These are phyloP conservation scores for human DNA, from an alignment of 2,113 vertebrate genomes.

Conservation along the genomic window DNA sequence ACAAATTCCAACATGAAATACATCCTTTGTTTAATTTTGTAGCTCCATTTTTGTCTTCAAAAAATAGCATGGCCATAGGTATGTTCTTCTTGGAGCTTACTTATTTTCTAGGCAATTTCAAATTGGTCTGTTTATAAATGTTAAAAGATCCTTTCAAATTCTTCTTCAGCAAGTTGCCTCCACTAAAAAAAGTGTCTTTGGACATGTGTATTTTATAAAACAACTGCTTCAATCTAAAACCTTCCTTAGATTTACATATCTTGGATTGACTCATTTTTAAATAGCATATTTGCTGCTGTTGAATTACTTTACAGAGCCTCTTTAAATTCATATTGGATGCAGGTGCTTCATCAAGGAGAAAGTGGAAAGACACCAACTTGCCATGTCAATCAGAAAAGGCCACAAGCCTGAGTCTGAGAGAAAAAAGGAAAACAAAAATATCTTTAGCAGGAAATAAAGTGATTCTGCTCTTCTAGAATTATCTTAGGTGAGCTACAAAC, in stretches of 20 bases:
- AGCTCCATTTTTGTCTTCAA: not conserved
- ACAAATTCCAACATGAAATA: not conserved
- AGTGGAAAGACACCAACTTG: not conserved
- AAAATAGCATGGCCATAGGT: not conserved
- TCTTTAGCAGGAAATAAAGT: not conserved
- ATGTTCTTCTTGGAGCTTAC: not conserved
- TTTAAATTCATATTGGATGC: not conserved
- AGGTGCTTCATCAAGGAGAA: not conserved
- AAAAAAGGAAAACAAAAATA: not conserved
- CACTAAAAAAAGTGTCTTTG: not conserved
- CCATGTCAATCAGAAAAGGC: not conserved
- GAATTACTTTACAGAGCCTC: not conserved
- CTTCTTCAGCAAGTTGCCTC: not conserved
- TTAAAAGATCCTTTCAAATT: not conserved
- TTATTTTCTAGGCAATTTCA: not conserved
- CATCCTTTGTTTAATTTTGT: not conserved
- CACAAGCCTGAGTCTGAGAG: not conserved
- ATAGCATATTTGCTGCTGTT: not conserved
- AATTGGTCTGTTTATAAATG: not conserved
- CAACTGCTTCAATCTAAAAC: not conserved
- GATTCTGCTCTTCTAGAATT: not conserved
- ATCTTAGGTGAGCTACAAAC: not conserved
- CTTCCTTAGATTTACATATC: not conserved
- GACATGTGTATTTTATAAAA: not conserved
- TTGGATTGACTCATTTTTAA: not conserved